Evolutionary conservation across 2,888 invertebrate species (phyloP), one percentile per base, ranked within the genome.

Genomic region (Ormyrus thymus): DNA sequence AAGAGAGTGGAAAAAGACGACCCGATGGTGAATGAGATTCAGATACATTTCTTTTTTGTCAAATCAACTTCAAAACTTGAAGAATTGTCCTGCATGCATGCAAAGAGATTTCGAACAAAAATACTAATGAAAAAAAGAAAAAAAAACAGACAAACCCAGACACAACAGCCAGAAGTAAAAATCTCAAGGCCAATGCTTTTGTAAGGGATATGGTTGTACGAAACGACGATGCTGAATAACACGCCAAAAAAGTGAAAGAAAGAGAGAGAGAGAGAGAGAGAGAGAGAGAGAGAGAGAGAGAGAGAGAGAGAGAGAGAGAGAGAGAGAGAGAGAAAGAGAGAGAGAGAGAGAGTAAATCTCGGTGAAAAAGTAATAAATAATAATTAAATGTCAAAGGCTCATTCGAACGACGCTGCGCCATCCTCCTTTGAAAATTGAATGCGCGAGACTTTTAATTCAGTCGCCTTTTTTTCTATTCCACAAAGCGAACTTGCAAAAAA

Each of bases 311-410:
- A 10, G 56, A 55, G 29, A 65, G 9, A 43, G 11, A 6, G 8
- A 45, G n/a, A 61, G 29, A 1, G 29, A 29, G 1, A 29, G 29
- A 29, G 29, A 29, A 3, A 29, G 29, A 29, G 29, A 29, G 4
- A 29, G 4, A 29, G 29, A 29, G 4, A 29, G 29, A 29, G 29
- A 29, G 29, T 29, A 29, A 29, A 29, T n/a, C 7, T 7, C 7
- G 13, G n/a, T 55, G 61, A 71, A 73, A 76, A 73, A 77, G 45
- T 70, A 75, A 78, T 81, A 71, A 78, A 66, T 76, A 76, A 81
- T 72, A 81, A 78, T 73, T 78, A 81, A 76, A 69, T 50, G 77
- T 68, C 77, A 79, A 79, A 74, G 69, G 79, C 81, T 81, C 81
- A 79, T 79, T 77, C 77, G 79, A 79, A 81, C 74, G 71, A 79